A percentile compares a stretch with the other conserved stretches of the same genome.
Evolutionary conservation across 2,888 invertebrate species (phyloP).

Genomic region (Caenorhabditis sp.): DNA sequence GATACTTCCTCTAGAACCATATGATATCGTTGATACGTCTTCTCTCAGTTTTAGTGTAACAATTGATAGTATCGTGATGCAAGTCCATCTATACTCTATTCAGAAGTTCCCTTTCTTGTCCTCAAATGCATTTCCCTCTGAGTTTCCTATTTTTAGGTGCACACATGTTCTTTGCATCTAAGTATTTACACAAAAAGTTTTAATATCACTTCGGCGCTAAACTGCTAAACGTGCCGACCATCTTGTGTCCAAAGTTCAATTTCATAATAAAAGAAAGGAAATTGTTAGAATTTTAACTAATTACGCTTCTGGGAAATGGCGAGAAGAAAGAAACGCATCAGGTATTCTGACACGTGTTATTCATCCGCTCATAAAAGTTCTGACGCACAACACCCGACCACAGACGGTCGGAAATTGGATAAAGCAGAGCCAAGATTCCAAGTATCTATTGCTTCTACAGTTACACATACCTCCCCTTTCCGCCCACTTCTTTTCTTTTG

Average conservation of each 20-base stretch:
- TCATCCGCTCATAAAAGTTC: background rate
- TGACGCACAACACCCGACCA: background rate
- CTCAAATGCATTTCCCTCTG: background rate
- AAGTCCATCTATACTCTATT: conserved; percentile 29
- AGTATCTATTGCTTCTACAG: too few species aligned
- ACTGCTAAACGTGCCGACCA: conserved; percentile 10
- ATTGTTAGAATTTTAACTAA: conserved; percentile 26
- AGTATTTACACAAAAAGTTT: conserved; percentile 45
- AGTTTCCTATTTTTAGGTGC: conserved; percentile 40
- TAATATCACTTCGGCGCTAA: conserved; percentile 40
- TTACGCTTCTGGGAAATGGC: conserved; percentile 22
- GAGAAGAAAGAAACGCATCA: background rate
- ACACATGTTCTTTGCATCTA: conserved; percentile 30
- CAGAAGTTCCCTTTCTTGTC: background rate
- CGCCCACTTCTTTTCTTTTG: conserved; percentile 14
- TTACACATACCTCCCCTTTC: too few species aligned
- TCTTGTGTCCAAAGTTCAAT: conserved; percentile 44
- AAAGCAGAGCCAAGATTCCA: background rate
- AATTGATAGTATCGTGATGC: background rate
- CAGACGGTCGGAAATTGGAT: background rate
- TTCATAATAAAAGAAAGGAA: conserved; percentile 16
- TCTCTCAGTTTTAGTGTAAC: conserved; percentile 34
- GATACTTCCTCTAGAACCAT: conserved; percentile 39
- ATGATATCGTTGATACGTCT: conserved; percentile 49
- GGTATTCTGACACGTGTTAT: conserved; percentile 17